These are phyloP conservation scores for Borostomias antarcticus DNA, from an alignment of 2,797 vertebrate species.

Conservation along the genomic window DNA sequence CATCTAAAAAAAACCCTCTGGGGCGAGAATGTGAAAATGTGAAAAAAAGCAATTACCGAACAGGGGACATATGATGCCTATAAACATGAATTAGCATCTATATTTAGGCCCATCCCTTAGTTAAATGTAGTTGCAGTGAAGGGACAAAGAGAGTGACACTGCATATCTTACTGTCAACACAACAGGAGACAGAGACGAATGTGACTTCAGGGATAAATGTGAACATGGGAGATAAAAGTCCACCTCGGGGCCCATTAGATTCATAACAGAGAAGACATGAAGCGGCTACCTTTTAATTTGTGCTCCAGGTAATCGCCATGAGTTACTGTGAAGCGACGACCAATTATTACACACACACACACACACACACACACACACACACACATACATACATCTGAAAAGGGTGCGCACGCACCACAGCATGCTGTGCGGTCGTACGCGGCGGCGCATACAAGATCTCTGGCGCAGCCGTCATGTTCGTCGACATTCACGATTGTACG, in stretches of 20 bases:
- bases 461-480: too few relatives aligned
- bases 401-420: too few relatives aligned
- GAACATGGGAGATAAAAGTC: not conserved
- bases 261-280: not conserved
- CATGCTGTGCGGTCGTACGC: too few relatives aligned
- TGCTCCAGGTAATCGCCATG: too few relatives aligned
- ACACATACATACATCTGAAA: too few relatives aligned
- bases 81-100: not conserved
- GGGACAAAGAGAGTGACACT: not conserved
- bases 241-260: not conserved
- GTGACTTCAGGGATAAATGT: not conserved
- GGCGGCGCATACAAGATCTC: too few relatives aligned
- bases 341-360: too few relatives aligned
- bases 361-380: too few relatives aligned
- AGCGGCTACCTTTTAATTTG: too few relatives aligned
- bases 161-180: slow-evolving; percentile 1
- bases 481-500: too few relatives aligned
- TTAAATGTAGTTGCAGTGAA: slow-evolving; percentile 3
- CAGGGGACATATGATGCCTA: not conserved
- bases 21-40: not conserved
- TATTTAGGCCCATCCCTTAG: slow-evolving; percentile 2
- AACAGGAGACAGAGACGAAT: slow-evolving; percentile 4
- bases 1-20: not conserved
- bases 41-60: not conserved
- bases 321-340: too few relatives aligned